Percentiles rank a stretch among this genome's conserved stretches.
Conservation (phyloP, 1,140 invertebrate species). For the Drosophila gunungcola region DNA sequence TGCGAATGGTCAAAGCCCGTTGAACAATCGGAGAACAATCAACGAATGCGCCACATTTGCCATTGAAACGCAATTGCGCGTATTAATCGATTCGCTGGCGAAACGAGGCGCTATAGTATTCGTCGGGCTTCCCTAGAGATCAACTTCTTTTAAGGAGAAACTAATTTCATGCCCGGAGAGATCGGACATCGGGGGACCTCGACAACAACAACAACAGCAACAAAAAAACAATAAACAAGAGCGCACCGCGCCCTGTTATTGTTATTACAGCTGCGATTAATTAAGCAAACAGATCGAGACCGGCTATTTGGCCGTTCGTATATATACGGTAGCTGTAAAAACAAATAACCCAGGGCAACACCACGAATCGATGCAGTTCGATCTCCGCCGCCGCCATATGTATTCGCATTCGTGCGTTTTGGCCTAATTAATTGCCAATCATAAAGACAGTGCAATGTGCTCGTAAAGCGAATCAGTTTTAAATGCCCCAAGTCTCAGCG, state of each 20-base stretch:
- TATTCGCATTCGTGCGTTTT: conserved; percentile 61
- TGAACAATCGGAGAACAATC: conserved; percentile 52
- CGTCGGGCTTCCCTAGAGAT: neutral
- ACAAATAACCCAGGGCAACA: conserved; percentile 69
- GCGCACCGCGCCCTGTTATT: conserved; percentile 32
- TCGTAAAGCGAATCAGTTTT: conserved; percentile 77
- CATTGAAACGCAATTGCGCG: conserved; percentile 79
- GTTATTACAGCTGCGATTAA: conserved; percentile 82
- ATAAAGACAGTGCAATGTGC: conserved; percentile 66
- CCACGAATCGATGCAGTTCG: conserved; percentile 18
- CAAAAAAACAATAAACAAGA: neutral
- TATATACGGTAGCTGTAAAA: conserved; percentile 76
- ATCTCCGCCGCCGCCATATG: neutral
- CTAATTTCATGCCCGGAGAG: conserved; percentile 57
- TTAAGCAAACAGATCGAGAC: conserved; percentile 76
- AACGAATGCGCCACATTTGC: conserved; percentile 66
- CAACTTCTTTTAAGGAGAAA: conserved; percentile 28
- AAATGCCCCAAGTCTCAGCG: conserved; percentile 56
- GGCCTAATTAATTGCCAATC: conserved; percentile 81
- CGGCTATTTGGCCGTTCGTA: conserved; percentile 33
- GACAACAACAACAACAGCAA: neutral
- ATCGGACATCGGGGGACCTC: neutral
- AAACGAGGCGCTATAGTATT: neutral
- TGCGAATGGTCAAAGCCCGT: conserved; percentile 66
- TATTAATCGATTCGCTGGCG: conserved; percentile 62